Conservation (phyloP, 2,888 invertebrate genomes). For the Euphydryas editha region DNA sequence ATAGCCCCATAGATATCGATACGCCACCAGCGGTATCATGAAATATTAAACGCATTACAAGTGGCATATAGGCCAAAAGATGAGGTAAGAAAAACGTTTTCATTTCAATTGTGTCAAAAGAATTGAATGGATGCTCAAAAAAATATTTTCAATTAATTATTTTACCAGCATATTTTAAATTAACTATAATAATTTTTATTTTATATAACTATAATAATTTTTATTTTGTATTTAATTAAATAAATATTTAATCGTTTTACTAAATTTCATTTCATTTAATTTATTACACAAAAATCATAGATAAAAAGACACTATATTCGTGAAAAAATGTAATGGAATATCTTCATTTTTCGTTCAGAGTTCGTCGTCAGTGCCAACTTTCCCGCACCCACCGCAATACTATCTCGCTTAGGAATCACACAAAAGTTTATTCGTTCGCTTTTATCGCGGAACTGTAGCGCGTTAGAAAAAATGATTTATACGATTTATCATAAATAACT, state of each 20-base stretch:
- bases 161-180: background rate
- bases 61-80: conserved; percentile 79
- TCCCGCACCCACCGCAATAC: conserved; percentile 50
- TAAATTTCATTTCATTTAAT: too few relatives aligned
- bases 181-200: background rate
- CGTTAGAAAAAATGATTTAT: conserved; percentile 80
- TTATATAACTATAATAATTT: background rate
- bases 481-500: conserved; percentile 82
- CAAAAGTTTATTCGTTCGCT: conserved; percentile 79
- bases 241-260: too few relatives aligned
- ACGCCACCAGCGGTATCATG: conserved; percentile 77
- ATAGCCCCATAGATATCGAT: conserved; percentile 77
- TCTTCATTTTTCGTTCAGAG: conserved; percentile 27
- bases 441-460: conserved; percentile 74
- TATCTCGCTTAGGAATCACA: conserved; percentile 77
- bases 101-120: conserved; percentile 57
- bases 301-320: too few relatives aligned
- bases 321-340: too few relatives aligned
- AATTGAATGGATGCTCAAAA: conserved; percentile 49
- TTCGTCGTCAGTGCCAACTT: conserved; percentile 38
- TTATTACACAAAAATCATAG: too few relatives aligned
- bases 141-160: background rate
- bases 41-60: conserved; percentile 84
- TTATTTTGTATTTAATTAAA: too few relatives aligned
- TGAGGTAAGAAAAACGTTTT: conserved; percentile 78